Percentiles rank a stretch among this genome's conserved stretches.
Conservation (phyloP, 1,140 invertebrate species). For the Scaptodrosophila lebanonensis region DNA sequence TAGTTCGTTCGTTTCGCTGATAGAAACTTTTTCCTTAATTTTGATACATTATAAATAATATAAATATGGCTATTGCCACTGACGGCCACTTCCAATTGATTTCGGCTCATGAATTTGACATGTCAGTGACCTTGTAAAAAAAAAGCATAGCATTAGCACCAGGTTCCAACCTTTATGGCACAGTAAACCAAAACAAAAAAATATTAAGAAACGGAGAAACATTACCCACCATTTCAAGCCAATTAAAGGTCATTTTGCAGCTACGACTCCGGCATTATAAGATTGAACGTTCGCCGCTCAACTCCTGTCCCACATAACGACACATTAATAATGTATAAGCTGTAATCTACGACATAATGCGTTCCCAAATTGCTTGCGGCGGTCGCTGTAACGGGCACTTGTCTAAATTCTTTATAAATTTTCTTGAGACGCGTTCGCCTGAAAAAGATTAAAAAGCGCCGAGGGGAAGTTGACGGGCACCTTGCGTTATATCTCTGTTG, state of each 20-base stretch:
- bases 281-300: constrained; percentile 27
- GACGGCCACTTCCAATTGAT: no score
- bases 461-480: constrained; percentile 2
- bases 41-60: constrained; percentile 12
- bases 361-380: constrained; percentile 56
- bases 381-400: constrained; percentile 19
- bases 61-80: neutral
- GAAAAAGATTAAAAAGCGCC: constrained; percentile 38
- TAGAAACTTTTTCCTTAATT: constrained; percentile 36
- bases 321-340: constrained; percentile 59
- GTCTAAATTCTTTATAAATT: constrained; percentile 60
- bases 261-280: no score
- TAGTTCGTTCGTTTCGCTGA: no score
- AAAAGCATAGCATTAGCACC: no score
- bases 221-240: constrained; percentile 57
- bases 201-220: constrained; percentile 29
- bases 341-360: constrained; percentile 66
- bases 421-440: constrained; percentile 29
- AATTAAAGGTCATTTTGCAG: constrained; percentile 60
- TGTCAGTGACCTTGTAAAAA: no score
- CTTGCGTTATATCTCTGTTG: no score
- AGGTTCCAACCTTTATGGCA: no score
- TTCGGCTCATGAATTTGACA: no score
- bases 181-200: no score
- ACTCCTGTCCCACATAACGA: constrained; percentile 55